Base-by-base conservation (phyloP, 2,888 invertebrate species). In the Hyposoter dolosus region DNA sequence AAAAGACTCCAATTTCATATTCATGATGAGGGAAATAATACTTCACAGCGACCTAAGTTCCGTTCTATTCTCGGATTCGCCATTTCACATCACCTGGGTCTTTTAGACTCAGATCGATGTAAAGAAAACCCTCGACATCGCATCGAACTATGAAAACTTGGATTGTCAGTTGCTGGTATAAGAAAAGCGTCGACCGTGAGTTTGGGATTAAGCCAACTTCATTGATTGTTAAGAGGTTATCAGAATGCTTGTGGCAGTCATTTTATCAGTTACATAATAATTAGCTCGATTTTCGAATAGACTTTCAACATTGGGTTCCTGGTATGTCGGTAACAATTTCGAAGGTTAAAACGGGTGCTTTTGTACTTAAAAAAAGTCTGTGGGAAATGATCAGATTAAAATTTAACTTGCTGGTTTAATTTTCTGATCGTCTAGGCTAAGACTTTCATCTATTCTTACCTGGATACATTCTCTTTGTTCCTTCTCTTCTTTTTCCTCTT, bases 141-240 rank as follows among this genome's bases (percentile, higher is more conserved):
- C 4, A 81, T 81, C 17, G 45, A 83, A 85, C 88, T 88, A 87
- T 43, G 28, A 74, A 60, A 43, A 60, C 56, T 74, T 43, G 60
- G 56, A 60, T 40, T 40, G 43, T 43, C 9, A 43, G 23, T 19
- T 19, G 72, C 40, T 23, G 23, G 40, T 66, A 2, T 66, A 47
- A 35, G 66, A n/a, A 35, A 66, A 35, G 40, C 5, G 50, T 50
- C 19, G 35, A 28, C 6, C 45, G 28, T 12, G 60, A 63, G 28
- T 45, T 75, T 45, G 15, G 9, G 15, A 19, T 47, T n/a, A 32
- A 28, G 63, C 63, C 9, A 28, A 40, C 43, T 75, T 47, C 17
- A 45, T 19, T 28, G 50, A 32, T 53, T 71, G 50, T 53, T 50
- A n/a, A 2, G 50, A 32, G 9, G n/a, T 43, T 53, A n/a, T 19